Conservation (phyloP, 2,888 invertebrate genomes). For the Sycophila texana region DNA sequence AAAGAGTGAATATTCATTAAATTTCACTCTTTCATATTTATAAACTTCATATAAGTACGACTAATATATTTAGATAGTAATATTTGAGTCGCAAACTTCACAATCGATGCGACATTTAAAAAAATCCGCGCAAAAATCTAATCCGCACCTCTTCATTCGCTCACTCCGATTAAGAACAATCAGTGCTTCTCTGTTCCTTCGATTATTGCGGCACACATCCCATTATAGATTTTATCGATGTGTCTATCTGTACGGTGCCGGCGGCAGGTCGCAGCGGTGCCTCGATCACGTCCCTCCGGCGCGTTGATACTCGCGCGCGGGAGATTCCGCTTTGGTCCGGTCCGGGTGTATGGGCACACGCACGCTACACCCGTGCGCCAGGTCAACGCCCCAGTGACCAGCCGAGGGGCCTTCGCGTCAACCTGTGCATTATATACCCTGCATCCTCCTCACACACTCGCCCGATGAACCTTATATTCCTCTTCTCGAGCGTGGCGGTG, state of each 20-base stretch:
- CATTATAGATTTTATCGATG: neutral
- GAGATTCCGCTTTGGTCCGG: neutral
- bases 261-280: neutral
- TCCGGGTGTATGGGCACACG: conserved; percentile 46
- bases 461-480: no score
- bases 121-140: no score
- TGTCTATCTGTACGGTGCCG: neutral
- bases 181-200: neutral
- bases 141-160: no score
- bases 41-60: no score
- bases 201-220: neutral
- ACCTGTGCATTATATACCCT: conserved; percentile 18
- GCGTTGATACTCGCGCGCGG: no score
- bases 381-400: conserved; percentile 75
- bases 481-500: no score
- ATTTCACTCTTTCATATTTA: no score
- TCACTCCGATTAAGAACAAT: neutral
- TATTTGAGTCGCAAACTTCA: no score
- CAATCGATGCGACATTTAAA: no score
- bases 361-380: conserved; percentile 56
- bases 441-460: neutral
- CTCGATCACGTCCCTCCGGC: neutral
- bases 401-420: conserved; percentile 66
- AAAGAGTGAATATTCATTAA: no score
- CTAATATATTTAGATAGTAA: no score